Percentiles rank a stretch among this genome's conserved stretches.
These are phyloP conservation scores for Agriopis marginaria DNA, from an alignment of 2,888 invertebrate genomes.

Conservation along the genomic window DNA sequence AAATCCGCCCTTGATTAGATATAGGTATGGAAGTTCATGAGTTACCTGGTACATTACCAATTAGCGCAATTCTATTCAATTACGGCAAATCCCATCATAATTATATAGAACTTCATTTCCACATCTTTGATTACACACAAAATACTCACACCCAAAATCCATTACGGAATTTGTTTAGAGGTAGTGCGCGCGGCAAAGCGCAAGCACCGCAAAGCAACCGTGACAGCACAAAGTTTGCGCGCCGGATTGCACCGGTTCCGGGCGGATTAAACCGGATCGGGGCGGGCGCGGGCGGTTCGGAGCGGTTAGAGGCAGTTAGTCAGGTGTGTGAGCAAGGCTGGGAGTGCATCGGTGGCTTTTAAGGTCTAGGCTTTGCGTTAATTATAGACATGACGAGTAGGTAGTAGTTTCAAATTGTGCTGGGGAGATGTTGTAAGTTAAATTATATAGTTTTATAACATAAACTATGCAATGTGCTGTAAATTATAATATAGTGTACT, in stretches of 20 bases:
- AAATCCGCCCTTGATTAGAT: no score
- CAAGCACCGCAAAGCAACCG: conserved; percentile 75
- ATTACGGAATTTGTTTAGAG: conserved; percentile 63
- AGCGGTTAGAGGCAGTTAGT: conserved; percentile 64
- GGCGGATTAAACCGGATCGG: conserved; percentile 56
- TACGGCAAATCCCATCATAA: background rate
- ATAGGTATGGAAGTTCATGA: no score
- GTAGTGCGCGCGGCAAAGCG: conserved; percentile 65
- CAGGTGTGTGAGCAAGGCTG: conserved; percentile 43
- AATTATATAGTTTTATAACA: no score
- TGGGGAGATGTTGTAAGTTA: no score
- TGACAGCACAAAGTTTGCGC: conserved; percentile 76
- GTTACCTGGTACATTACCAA: background rate
- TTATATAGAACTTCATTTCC: conserved; percentile 6
- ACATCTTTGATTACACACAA: conserved; percentile 21
- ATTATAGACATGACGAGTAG: background rate
- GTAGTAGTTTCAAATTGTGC: no score
- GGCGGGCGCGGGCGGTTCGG: conserved; percentile 59
- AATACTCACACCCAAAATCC: conserved; percentile 49
- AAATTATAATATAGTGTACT: no score
- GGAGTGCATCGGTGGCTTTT: conserved; percentile 28
- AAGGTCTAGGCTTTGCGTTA: background rate
- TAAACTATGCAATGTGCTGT: no score
- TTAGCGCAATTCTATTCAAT: background rate
- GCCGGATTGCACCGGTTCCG: conserved; percentile 72